Base-by-base conservation (phyloP, 2,113 vertebrate species). In the Murina feae region DNA sequence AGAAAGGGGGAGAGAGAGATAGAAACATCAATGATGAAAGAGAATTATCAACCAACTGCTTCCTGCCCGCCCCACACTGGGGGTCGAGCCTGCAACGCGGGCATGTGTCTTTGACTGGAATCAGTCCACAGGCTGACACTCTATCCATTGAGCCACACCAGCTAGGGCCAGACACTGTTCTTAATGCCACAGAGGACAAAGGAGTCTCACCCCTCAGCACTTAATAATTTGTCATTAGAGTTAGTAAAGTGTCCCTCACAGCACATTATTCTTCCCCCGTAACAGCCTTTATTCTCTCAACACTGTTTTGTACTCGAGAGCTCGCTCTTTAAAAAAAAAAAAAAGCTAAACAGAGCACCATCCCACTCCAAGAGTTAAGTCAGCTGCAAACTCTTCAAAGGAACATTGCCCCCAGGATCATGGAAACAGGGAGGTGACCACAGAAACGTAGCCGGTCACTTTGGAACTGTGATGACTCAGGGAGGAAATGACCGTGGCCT, bases 401-500 rank as follows among this genome's bases (percentile, higher is more conserved):
- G 65, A 53, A 25, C n/a, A 30, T n/a, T 44, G 76, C 4, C 65
- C 18, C 1, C 42, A 1, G 6, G 87, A n/a, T 20, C 21, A 6
- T 16, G 75, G 75, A 47, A 89, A 83, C 80, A n/a, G 74, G 84
- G 96, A 94, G 92, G 90, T n/a, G 0, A 4, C 82, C 2, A 0
- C 10, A 58, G 58, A n/a, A 65, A 60, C 9, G 6, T 1, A 30
- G 13, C 35, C 4, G 37, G n/a, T 81, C 68, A 39, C 47, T 66
- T 60, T 95, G 84, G 97, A 85, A 37, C 84, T 7, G 2, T 2
- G 2, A 32, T 97, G 96, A 96, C 91, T 93, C 44, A 97, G 96
- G 71, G 42, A 90, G 97, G 96, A 97, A 97, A 88, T 97, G 96
- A 96, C 95, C 90, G 51, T 39, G 18, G 42, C 74, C 44, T 17